Evolutionary conservation across 2,113 vertebrate genomes (phyloP).

Genomic region (Centrocercus urophasianus): DNA sequence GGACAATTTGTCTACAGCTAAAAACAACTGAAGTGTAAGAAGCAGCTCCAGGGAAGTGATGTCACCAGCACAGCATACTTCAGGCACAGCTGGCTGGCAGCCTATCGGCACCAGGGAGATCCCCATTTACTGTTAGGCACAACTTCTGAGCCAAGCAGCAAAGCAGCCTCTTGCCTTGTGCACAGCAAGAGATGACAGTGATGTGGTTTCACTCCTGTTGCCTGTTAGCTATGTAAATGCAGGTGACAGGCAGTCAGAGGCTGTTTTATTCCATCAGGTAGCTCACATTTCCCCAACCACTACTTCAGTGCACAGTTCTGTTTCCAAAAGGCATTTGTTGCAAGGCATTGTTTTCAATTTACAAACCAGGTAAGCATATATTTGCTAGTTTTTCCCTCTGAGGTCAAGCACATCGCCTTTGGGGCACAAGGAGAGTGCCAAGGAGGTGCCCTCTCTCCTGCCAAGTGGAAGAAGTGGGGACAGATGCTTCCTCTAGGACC

Average conservation of each 20-base stretch:
- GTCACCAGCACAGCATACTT: background rate
- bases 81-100: slow-evolving; percentile 17
- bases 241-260: background rate
- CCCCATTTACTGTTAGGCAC: slow-evolving; percentile 20
- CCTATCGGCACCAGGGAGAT: background rate
- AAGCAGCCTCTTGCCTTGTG: background rate
- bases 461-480: background rate
- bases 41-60: slow-evolving; percentile 56
- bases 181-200: background rate
- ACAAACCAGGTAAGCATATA: background rate
- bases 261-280: background rate
- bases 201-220: background rate
- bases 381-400: background rate
- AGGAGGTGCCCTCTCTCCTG: background rate
- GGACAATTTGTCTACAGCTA: slow-evolving; percentile 37
- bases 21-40: slow-evolving; percentile 56
- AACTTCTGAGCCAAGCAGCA: background rate
- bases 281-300: background rate
- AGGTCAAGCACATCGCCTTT: background rate
- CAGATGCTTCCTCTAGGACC: background rate
- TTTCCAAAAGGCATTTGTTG: background rate
- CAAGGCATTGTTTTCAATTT: background rate
- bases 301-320: background rate
- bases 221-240: background rate
- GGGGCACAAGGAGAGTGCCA: background rate